Evolutionary conservation across 2,113 vertebrate genomes (phyloP).

Genomic region (Pterophyllum scalare): DNA sequence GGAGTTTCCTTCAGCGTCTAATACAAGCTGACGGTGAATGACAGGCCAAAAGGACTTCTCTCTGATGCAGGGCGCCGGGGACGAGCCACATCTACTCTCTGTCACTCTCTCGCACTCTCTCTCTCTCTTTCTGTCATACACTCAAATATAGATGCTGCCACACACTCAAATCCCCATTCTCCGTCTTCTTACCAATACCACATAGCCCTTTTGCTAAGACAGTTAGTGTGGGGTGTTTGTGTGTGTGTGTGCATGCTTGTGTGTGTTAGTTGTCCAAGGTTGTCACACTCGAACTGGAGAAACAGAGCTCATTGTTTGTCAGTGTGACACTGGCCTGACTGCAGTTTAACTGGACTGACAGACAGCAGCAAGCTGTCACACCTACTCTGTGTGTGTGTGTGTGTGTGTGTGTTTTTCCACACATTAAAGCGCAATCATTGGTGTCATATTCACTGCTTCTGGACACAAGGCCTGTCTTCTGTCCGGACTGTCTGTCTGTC

Average conservation of each 20-base stretch:
- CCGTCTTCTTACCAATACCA: conserved; percentile 8
- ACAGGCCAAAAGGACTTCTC: conserved; percentile 70
- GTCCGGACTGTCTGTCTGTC: neutral
- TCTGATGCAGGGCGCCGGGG: conserved; percentile 51
- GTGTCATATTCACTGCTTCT: conserved; percentile 18
- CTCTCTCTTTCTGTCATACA: conserved; percentile 3
- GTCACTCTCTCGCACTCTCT: conserved; percentile 28
- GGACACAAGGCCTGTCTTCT: neutral
- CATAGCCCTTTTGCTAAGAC: neutral
- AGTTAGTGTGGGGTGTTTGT: neutral
- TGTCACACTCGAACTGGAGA: conserved; percentile 28
- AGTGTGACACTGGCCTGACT: conserved; percentile 45
- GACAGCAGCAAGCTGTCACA: conserved; percentile 38
- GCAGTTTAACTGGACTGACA: conserved; percentile 62
- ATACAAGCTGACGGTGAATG: conserved; percentile 68
- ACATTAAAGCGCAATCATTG: conserved; percentile 17
- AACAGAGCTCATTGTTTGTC: conserved; percentile 48
- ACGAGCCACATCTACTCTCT: conserved; percentile 38
- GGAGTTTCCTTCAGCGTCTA: conserved; percentile 58
- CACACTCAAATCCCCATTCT: conserved; percentile 34
- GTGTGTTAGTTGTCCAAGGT: conserved; percentile 16
- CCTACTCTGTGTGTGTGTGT: neutral
- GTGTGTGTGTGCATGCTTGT: neutral
- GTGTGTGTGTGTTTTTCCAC: conserved; percentile 1
- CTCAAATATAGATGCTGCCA: conserved; percentile 34